Base-by-base conservation (phyloP, 2,797 vertebrate species). In the Benthosema pterotum region DNA sequence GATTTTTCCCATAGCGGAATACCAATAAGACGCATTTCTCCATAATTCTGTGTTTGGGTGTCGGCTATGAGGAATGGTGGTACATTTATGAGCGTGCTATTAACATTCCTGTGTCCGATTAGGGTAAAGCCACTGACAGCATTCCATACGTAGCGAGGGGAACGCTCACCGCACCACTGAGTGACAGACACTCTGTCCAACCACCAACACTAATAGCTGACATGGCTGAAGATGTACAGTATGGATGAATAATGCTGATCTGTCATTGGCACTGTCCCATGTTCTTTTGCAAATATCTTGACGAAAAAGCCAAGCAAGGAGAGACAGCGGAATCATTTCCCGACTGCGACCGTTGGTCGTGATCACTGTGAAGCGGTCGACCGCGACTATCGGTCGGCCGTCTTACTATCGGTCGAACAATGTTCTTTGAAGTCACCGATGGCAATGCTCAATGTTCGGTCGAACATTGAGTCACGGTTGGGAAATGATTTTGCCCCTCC, bases 91-190 rank as follows among this genome's bases (percentile, higher is more conserved):
- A 63, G 60, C 60, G 56, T 13, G 18, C 48, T 68, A 72, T 80
- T 68, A 80, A 70, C 68, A 74, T 80, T 83, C 61, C 67, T 63
- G 42, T 57, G 42, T 69, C 22, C 49, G 50, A 60, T 78, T 75
- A 79, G 54, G 47, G 65, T 47, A 57, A 78, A 71, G 63, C 64
- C 52, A 63, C 74, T 61, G 54, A 60, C 64, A 65, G 55, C 55
- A 62, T 42, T 55, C 72, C 67, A 67, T 79, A 51, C 57, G 67
- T 70, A 16, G 51, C 67, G 61, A 54, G 56, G 14, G 46, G 48
- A 66, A 59, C 0, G 14, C 19, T 61, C 42, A 69, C 57, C 42
- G 14, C 46, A 71, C 75, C 68, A 50, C 16, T 60, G 45, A 58
- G 22, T 61, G 59, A 68, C 59, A 77, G 67, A 71, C 32, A 71